A percentile compares a stretch with the other conserved stretches of the same genome.
These are phyloP conservation scores for Latrodectus hesperus DNA, from an alignment of 2,888 invertebrate genomes.

Conservation along the genomic window DNA sequence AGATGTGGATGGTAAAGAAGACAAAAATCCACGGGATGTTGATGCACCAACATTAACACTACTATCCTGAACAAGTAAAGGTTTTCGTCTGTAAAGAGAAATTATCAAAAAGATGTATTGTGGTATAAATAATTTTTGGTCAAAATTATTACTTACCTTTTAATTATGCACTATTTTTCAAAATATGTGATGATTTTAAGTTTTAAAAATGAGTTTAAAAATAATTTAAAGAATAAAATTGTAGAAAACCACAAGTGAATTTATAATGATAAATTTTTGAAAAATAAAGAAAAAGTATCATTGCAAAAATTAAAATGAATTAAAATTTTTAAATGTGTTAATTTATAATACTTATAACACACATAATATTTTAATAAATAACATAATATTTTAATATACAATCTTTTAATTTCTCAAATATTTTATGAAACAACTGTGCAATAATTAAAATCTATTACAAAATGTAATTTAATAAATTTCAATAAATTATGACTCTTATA, in stretches of 20 bases:
- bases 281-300: too few relatives aligned
- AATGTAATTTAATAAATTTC: too few relatives aligned
- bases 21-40: slow-evolving; percentile 29
- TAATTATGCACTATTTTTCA: not conserved
- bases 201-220: not conserved
- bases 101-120: not conserved
- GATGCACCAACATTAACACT: slow-evolving; percentile 56
- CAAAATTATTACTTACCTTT: not conserved
- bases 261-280: too few relatives aligned
- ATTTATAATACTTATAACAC: too few relatives aligned
- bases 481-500: not conserved
- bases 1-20: slow-evolving; percentile 26
- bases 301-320: too few relatives aligned
- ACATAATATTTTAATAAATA: too few relatives aligned
- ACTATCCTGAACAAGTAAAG: slow-evolving; percentile 38
- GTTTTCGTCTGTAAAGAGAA: slow-evolving; percentile 38
- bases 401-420: too few relatives aligned
- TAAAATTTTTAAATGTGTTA: too few relatives aligned
- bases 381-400: too few relatives aligned
- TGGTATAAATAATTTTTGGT: too few relatives aligned
- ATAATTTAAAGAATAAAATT: too few relatives aligned
- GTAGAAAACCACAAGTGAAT: too few relatives aligned
- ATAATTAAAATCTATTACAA: not conserved
- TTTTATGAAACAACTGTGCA: not conserved
- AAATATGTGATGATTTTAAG: not conserved